Percentiles rank a stretch among this genome's conserved stretches.
Conservation (phyloP, 1,140 invertebrate genomes). For the Bombus consobrinus region DNA sequence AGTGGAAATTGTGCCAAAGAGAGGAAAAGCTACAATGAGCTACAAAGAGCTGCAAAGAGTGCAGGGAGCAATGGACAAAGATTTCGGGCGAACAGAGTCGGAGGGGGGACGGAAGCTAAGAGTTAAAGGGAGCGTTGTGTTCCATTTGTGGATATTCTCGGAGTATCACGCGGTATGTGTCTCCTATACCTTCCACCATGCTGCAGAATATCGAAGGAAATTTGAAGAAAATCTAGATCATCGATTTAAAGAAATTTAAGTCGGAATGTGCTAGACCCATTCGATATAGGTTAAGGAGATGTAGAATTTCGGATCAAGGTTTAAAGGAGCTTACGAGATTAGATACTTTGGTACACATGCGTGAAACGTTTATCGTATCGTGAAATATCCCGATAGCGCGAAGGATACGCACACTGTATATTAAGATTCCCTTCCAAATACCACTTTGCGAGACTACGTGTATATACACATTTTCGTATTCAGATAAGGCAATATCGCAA, state of each 20-base stretch:
- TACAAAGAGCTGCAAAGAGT: constrained; percentile 31
- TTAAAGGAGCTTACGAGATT: neutral
- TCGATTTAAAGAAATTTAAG: no score
- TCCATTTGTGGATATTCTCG: neutral
- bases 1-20: constrained; percentile 14
- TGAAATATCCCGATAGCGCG: neutral
- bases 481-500: constrained; percentile 7
- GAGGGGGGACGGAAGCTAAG: neutral
- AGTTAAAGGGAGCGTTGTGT: neutral
- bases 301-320: neutral
- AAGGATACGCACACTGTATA: neutral
- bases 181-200: neutral
- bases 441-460: neutral
- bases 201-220: neutral
- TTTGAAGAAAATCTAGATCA: neutral
- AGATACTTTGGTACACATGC: neutral
- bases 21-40: constrained; percentile 1
- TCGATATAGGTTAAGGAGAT: neutral
- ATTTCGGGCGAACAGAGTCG: constrained; percentile 17
- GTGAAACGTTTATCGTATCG: neutral
- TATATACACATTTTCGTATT: neutral
- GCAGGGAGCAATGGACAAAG: neutral
- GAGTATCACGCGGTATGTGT: neutral
- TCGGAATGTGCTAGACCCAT: no score
- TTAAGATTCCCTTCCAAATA: constrained; percentile 3